A percentile compares a stretch with the other conserved stretches of the same genome.
Conservation (phyloP, 2,113 vertebrate species). For the Verasper variegatus region DNA sequence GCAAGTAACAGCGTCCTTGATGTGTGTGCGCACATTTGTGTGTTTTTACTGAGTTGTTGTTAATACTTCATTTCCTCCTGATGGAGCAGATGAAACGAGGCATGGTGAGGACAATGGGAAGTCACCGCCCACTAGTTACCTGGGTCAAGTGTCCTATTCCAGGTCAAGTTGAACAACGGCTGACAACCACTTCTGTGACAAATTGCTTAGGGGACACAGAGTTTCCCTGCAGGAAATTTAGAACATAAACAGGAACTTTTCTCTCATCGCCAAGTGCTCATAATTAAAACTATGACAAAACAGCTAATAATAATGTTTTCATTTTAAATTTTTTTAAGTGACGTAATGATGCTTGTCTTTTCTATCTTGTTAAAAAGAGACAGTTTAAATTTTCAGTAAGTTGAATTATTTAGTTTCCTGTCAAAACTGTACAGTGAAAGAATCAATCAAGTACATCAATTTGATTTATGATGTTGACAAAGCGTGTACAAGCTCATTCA, state of each 20-base stretch:
- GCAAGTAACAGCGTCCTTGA: neutral
- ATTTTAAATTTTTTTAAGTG: neutral
- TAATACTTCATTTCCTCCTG: constrained; percentile 34
- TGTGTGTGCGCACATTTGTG: neutral
- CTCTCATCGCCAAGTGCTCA: neutral
- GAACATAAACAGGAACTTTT: neutral
- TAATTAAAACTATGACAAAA: neutral
- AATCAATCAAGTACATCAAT: too few relatives aligned
- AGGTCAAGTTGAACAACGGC: constrained; percentile 25
- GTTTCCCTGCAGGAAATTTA: constrained; percentile 8
- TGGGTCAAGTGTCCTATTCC: constrained; percentile 35
- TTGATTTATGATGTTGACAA: neutral
- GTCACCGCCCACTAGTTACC: constrained; percentile 18
- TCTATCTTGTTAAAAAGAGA: neutral
- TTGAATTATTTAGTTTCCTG: too few relatives aligned
- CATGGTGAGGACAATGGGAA: constrained; percentile 30
- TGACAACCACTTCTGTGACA: neutral
- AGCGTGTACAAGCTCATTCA: neutral
- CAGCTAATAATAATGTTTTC: neutral
- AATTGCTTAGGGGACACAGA: neutral
- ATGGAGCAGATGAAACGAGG: constrained; percentile 25
- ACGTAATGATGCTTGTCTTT: neutral
- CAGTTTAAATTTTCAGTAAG: neutral
- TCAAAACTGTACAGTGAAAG: too few relatives aligned
- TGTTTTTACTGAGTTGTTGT: neutral